Evolutionary conservation across 2,113 vertebrate species (phyloP).

Genomic region (Cyanoliseus patagonus): DNA sequence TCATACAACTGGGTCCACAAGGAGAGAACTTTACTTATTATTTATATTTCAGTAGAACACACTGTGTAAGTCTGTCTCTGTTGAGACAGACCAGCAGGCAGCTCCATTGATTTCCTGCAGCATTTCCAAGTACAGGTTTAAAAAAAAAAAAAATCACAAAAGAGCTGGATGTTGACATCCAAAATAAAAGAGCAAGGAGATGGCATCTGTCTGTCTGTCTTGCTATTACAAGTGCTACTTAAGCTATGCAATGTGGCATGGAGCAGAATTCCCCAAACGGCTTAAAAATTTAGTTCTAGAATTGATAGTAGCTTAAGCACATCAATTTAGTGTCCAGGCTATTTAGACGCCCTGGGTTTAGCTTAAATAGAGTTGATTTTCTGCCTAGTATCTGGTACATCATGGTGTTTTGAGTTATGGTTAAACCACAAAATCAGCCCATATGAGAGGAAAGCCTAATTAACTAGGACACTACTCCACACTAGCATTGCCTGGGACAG

Average conservation of each 20-base stretch:
- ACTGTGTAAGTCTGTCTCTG: neutral
- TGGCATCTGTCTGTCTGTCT: neutral
- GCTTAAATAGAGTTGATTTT: neutral
- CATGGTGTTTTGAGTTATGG: neutral
- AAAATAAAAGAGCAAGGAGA: neutral
- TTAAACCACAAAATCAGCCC: neutral
- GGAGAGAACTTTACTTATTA: neutral
- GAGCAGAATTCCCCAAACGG: neutral
- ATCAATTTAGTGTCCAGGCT: neutral
- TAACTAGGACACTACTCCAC: neutral
- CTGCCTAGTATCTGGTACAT: neutral
- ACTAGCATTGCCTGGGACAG: neutral
- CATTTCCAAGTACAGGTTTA: neutral
- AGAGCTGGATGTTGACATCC: neutral
- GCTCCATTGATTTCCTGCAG: neutral
- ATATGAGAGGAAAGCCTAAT: neutral
- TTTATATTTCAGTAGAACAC: neutral
- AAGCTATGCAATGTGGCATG: neutral
- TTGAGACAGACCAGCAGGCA: neutral
- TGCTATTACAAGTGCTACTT: neutral
- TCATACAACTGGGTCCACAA: neutral
- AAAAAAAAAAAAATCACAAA: fast-evolving
- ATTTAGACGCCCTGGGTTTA: neutral
- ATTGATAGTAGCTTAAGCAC: neutral
- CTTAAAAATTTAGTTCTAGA: neutral